These are phyloP conservation scores for Isaurus tuberculatus DNA, from an alignment of 92 coral and sea anemone species.

Conservation along the genomic window DNA sequence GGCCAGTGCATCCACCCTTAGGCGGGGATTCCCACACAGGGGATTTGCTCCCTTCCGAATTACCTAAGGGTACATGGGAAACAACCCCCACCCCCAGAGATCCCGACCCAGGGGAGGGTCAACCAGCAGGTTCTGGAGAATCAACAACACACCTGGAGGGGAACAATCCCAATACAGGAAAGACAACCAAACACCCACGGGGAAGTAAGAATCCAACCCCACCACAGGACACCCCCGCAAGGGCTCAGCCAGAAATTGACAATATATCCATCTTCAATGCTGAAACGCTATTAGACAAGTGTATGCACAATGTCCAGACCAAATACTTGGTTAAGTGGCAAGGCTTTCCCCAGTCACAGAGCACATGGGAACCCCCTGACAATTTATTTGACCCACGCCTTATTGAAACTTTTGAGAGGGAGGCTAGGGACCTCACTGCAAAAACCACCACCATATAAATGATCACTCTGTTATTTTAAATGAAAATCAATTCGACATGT, in stretches of 20 bases:
- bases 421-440: background rate
- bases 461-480: background rate
- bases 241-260: background rate
- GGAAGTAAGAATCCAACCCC: no score
- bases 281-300: background rate
- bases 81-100: no score
- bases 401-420: background rate
- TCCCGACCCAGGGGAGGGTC: no score
- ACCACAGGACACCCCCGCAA: background rate
- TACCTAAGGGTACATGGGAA: no score
- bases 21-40: no score
- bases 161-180: no score
- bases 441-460: background rate
- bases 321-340: background rate
- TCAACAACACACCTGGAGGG: no score
- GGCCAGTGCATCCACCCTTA: constrained; percentile 38
- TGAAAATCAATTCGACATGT: background rate
- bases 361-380: constrained; percentile 18
- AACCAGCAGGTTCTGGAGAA: no score
- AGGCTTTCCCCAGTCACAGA: background rate
- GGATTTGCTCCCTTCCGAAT: no score
- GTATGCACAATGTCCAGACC: background rate
- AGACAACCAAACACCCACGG: no score
- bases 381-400: constrained; percentile 13
- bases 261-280: background rate